A percentile compares a stretch with the other conserved stretches of the same genome.
Evolutionary conservation across 2,797 vertebrate genomes (phyloP).

Genomic region (Benthosema pterotum): DNA sequence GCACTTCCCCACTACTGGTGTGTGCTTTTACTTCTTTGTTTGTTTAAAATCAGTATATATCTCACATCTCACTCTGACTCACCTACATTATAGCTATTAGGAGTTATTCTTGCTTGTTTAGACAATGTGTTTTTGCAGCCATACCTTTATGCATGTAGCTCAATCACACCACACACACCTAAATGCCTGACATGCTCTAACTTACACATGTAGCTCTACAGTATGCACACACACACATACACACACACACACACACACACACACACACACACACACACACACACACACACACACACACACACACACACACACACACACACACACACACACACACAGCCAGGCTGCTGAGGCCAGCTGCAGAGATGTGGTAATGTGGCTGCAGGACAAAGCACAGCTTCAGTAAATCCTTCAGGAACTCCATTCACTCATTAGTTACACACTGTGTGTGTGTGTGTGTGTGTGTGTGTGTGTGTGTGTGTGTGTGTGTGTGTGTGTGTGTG

Average conservation of each 20-base stretch:
- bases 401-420: no score
- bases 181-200: no score
- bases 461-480: slow-evolving; percentile 1
- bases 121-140: neutral
- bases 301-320: neutral
- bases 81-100: no score
- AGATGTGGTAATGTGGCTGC: neutral
- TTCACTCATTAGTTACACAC: no score
- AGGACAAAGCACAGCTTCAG: neutral
- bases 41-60: no score
- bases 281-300: slow-evolving; percentile 1
- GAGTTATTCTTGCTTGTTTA: no score
- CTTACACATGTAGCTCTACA: no score
- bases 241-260: neutral
- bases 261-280: neutral
- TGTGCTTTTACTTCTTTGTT: no score
- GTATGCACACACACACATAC: neutral
- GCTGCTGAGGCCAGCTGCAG: slow-evolving; percentile 1
- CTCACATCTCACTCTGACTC: no score
- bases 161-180: slow-evolving; percentile 4
- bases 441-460: slow-evolving; percentile 19
- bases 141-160: slow-evolving; percentile 7
- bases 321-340: neutral
- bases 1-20: no score
- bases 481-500: slow-evolving; percentile 1